Conservation (phyloP, 1,140 invertebrate species). For the Ips nitidus region DNA sequence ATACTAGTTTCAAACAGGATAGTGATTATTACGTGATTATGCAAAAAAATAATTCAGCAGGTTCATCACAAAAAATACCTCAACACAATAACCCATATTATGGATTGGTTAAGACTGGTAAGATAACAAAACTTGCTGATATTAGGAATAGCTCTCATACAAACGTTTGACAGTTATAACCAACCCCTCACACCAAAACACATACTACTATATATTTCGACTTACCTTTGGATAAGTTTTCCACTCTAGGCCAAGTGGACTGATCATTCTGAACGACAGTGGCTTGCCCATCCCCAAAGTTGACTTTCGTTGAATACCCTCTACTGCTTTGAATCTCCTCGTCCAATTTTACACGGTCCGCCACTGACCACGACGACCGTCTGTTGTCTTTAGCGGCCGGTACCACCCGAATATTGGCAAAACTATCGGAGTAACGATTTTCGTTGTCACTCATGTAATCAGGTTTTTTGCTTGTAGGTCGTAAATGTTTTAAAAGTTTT, state of each 20-base stretch:
- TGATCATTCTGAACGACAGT: constrained; percentile 51
- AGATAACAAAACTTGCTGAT: too few relatives aligned
- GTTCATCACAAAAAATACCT: too few relatives aligned
- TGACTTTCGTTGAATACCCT: constrained; percentile 62
- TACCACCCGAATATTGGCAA: constrained; percentile 35
- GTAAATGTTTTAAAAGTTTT: constrained; percentile 48
- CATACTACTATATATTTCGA: neutral
- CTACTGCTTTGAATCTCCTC: constrained; percentile 50
- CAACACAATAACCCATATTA: too few relatives aligned
- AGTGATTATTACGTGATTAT: too few relatives aligned
- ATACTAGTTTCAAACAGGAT: too few relatives aligned
- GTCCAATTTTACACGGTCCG: constrained; percentile 53
- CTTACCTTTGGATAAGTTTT: constrained; percentile 43
- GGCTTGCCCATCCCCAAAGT: constrained; percentile 54
- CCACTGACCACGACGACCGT: constrained; percentile 53
- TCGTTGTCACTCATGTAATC: constrained; percentile 39
- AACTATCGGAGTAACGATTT: constrained; percentile 37
- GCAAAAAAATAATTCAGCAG: too few relatives aligned
- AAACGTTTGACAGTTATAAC: neutral
- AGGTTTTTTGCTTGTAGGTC: constrained; percentile 41
- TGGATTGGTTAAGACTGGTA: too few relatives aligned
- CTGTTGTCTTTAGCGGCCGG: constrained; percentile 39
- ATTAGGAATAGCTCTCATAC: too few relatives aligned
- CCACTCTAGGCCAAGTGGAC: constrained; percentile 42
- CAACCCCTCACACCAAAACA: neutral